These are phyloP conservation scores for Sebastes hubbsi DNA, from an alignment of 2,797 vertebrate species.

Conservation along the genomic window DNA sequence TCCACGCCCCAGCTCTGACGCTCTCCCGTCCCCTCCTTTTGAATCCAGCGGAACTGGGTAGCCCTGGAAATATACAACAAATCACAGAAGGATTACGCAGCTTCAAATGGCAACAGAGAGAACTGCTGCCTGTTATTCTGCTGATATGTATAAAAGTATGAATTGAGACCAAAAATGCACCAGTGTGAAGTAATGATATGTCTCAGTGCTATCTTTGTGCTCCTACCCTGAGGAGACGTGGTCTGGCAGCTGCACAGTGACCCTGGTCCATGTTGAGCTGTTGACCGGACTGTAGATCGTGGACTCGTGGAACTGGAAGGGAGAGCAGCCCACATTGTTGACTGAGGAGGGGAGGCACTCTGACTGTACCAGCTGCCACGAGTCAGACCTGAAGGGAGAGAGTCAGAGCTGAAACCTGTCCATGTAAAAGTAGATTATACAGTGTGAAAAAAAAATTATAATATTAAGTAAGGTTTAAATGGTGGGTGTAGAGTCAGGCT, in stretches of 20 bases:
- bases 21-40: conserved; percentile 91
- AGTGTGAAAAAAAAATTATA: neutral
- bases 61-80: conserved; percentile 81
- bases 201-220: neutral
- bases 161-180: neutral
- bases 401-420: neutral
- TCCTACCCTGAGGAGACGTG: conserved; percentile 95
- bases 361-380: conserved; percentile 95
- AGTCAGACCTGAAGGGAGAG: conserved; percentile 86
- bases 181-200: neutral
- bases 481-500: neutral
- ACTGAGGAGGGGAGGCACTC: conserved; percentile 97
- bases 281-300: conserved; percentile 97
- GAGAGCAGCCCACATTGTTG: conserved; percentile 96
- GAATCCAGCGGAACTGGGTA: conserved; percentile 98
- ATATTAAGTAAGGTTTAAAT: neutral
- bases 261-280: conserved; percentile 93
- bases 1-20: conserved; percentile 97
- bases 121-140: neutral
- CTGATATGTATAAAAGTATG: neutral
- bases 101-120: neutral
- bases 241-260: conserved; percentile 96
- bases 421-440: neutral
- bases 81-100: neutral
- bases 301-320: conserved; percentile 98